Evolutionary conservation across 35 echinoderm and acorn worm genomes (phyloP).

Genomic region (Ophioderma brevispina): DNA sequence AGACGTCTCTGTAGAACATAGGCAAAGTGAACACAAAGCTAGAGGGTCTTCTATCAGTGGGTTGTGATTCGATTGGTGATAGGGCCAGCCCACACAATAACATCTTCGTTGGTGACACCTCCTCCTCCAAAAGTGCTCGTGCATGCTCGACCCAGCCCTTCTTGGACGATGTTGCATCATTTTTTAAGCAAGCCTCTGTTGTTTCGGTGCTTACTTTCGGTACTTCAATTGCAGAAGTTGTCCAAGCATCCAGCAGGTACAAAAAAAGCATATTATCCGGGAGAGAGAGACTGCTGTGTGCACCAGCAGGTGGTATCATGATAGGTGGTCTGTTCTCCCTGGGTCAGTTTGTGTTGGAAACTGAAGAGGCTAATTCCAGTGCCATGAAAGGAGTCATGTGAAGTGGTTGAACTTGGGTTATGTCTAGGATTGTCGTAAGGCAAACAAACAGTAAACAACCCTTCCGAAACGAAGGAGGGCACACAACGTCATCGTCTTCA

Average conservation of each 20-base stretch:
- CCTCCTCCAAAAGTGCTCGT: constrained; percentile 9
- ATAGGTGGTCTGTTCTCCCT: constrained; percentile 43
- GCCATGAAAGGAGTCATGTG: constrained; percentile 50
- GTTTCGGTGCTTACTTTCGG: neutral
- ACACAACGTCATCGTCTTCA: constrained; percentile 46
- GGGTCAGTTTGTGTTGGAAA: constrained; percentile 41
- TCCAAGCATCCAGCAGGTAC: neutral
- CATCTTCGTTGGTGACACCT: constrained; percentile 5
- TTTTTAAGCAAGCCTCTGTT: neutral
- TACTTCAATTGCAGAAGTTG: neutral
- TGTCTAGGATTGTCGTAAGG: constrained; percentile 63
- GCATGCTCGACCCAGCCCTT: constrained; percentile 11
- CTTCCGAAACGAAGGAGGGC: neutral
- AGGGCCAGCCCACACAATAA: too few relatives aligned
- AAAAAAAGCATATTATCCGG: constrained; percentile 29
- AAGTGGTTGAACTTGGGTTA: constrained; percentile 36
- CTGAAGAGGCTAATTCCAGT: constrained; percentile 60
- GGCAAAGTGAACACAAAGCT: too few relatives aligned
- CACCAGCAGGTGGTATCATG: constrained; percentile 42
- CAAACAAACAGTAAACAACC: constrained; percentile 45
- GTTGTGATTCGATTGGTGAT: too few relatives aligned
- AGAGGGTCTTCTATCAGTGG: too few relatives aligned
- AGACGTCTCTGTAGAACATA: too few relatives aligned
- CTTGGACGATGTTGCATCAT: neutral
- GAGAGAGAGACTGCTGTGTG: constrained; percentile 17